These are phyloP conservation scores for Myrmophylax atrothorax DNA, from an alignment of 2,113 vertebrate species.

Conservation along the genomic window DNA sequence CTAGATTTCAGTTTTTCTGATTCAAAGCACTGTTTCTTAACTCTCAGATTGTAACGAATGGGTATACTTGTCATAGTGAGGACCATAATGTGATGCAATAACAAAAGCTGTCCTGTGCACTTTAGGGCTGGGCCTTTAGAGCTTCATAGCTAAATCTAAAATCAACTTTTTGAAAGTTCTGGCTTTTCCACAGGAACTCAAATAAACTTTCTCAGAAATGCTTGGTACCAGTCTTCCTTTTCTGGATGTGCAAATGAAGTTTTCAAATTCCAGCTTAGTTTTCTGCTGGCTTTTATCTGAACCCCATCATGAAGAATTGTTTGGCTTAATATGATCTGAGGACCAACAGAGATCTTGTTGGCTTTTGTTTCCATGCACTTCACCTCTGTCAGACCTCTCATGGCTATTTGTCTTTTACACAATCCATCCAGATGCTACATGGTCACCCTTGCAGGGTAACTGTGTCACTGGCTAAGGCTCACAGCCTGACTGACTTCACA, in stretches of 20 bases:
- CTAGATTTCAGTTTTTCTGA: not conserved
- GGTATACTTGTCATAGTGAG: not conserved
- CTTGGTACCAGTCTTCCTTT: not conserved
- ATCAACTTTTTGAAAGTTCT: not conserved
- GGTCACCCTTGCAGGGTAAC: not conserved
- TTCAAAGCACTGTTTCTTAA: not conserved
- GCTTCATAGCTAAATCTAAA: not conserved
- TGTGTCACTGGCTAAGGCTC: not conserved
- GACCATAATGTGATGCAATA: accelerated
- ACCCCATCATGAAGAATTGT: not conserved
- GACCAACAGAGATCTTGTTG: not conserved
- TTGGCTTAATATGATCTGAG: not conserved
- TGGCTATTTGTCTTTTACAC: accelerated
- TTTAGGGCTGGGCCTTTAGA: not conserved
- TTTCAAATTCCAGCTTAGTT: not conserved
- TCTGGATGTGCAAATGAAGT: not conserved
- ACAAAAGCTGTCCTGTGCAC: not conserved
- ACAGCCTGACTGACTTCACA: not conserved
- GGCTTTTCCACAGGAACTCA: not conserved
- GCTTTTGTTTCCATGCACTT: not conserved
- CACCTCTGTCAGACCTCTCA: not conserved
- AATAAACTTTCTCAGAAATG: not conserved
- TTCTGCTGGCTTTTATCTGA: not conserved
- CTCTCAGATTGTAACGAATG: not conserved
- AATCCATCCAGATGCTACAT: not conserved